Base-by-base conservation (phyloP, 2,888 invertebrate genomes). In the Panzeria rudis region DNA sequence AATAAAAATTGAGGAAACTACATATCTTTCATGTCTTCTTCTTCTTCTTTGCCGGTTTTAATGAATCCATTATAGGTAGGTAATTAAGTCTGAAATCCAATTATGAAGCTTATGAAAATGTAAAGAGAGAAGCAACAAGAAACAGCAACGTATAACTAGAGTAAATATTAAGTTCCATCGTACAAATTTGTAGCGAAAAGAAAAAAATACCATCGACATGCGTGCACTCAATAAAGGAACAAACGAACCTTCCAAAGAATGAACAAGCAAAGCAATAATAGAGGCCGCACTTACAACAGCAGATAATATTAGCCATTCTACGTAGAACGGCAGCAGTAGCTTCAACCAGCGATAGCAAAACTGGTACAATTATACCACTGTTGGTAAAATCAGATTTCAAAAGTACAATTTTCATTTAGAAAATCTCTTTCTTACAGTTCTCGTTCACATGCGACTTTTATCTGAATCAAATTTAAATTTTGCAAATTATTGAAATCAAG, bases 21-120 rank as follows among this genome's bases (percentile, higher is more conserved):
- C 17, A 35, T 50, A 50, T 17, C 15, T 59, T 52, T 3, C 2
- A 38, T 20, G 38, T 62, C 1, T 17, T 32, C 13, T 20, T 29
- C 15, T 41, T 72, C n/a, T 41, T 68, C 62, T 50, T 69, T 66
- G 25, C 32, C 13, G 32, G 29, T 47, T 44, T 71, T 52, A 44
- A 15, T 62, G n/a, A 41, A 72, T 77, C 62, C 68, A 68, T 50
- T 73, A 73, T 54, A 73, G 89, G 89, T 88, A 88, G 91, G 90
- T 91, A 90, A 91, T 90, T 90, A 90, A 90, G 89, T 89, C 89
- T 88, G 89, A 89, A 90, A 91, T 90, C 90, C 91, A 90, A 91
- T 90, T 90, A 90, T 90, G 89, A 88, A 89, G 91, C 89, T 90
- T 91, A 90, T 90, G 85, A 88, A 88, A 89, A 87, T 86, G 86